Conservation (phyloP, 2,797 vertebrate genomes). For the Capromys pilorides region DNA sequence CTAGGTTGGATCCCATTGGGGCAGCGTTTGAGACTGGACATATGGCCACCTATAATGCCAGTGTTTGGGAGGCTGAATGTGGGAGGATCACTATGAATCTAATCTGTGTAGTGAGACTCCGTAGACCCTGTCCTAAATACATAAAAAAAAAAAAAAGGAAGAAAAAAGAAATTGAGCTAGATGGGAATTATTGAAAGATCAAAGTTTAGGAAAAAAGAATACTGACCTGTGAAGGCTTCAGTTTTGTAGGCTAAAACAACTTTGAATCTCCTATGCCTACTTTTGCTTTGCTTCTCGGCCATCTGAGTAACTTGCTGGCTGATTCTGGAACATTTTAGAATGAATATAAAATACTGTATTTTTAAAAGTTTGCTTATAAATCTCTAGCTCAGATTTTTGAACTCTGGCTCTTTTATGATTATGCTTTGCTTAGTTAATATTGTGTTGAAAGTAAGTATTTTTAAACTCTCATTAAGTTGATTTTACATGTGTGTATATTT, state of each 20-base stretch:
- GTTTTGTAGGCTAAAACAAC: neutral
- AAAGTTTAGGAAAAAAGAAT: conserved; percentile 11
- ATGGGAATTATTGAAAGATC: conserved; percentile 26
- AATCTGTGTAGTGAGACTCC: no score
- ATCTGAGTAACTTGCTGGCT: conserved; percentile 47
- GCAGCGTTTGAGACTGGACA: no score
- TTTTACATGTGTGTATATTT: neutral
- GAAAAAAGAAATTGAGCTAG: neutral
- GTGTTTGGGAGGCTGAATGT: no score
- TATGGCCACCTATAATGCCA: no score
- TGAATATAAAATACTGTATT: conserved; percentile 23
- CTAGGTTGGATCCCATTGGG: no score
- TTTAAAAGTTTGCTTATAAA: conserved; percentile 40
- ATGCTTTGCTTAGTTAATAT: conserved; percentile 12
- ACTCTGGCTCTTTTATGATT: conserved; percentile 14
- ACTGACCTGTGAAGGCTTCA: neutral
- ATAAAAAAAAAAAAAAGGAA: no score
- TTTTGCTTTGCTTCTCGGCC: neutral
- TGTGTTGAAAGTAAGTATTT: neutral
- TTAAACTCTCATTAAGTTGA: neutral
- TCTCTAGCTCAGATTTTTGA: conserved; percentile 34
- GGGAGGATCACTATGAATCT: no score
- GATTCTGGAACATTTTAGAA: conserved; percentile 18
- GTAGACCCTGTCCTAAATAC: no score
- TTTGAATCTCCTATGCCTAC: neutral